Conservation (phyloP, 2,797 vertebrate genomes). For the Artibeus jamaicensis region DNA sequence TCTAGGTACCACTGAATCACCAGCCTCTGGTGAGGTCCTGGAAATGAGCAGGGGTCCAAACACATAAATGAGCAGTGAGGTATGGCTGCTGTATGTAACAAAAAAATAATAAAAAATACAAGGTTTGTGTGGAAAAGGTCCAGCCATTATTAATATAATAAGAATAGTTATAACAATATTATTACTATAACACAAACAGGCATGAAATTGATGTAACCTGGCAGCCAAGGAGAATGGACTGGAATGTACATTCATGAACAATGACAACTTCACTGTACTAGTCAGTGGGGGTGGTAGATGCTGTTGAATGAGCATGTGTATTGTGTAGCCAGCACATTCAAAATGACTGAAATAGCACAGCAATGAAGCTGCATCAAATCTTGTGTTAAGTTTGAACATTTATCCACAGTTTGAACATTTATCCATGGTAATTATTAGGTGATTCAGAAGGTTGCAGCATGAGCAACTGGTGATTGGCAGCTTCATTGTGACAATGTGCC, state of each 20-base stretch:
- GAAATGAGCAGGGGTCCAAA: background rate
- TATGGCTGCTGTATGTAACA: background rate
- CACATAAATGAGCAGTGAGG: background rate
- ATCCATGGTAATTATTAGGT: background rate
- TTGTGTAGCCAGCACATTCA: background rate
- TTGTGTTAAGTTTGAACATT: background rate
- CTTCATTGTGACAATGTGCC: background rate
- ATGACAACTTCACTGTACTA: background rate
- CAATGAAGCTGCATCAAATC: background rate
- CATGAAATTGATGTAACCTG: background rate
- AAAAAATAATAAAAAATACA: background rate
- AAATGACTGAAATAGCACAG: background rate
- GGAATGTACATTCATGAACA: background rate
- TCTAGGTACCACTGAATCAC: background rate
- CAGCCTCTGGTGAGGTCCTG: background rate
- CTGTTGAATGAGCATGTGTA: background rate
- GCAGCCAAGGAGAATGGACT: background rate
- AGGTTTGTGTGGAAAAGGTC: background rate
- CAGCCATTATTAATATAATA: background rate
- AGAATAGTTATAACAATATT: background rate
- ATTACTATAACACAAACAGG: background rate
- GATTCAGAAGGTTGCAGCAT: background rate
- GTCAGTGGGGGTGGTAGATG: background rate
- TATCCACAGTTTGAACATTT: background rate
- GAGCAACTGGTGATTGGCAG: background rate